Evolutionary conservation across 2,888 invertebrate species (phyloP).

Genomic region (Sesia bembeciformis): DNA sequence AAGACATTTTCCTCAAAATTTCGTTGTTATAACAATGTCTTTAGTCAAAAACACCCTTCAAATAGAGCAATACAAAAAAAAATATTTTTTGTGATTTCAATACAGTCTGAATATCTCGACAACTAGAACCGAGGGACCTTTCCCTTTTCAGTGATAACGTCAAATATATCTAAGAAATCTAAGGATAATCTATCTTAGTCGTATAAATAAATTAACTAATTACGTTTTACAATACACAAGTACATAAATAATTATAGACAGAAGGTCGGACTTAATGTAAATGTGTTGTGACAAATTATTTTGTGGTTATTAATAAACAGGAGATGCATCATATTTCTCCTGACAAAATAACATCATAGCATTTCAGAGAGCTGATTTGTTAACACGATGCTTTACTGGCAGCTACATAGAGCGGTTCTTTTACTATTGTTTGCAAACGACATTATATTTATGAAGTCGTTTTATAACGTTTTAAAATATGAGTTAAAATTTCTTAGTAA

Average conservation of each 20-base stretch:
- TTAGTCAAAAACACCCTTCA: no score
- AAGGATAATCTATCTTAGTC: no score
- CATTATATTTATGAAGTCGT: constrained; percentile 20
- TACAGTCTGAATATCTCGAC: no score
- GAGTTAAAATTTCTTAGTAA: no score
- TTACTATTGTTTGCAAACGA: constrained; percentile 51
- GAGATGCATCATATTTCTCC: neutral
- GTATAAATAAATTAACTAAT: neutral
- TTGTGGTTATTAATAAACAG: neutral
- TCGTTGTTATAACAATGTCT: no score
- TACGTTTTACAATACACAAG: neutral
- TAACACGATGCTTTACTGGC: constrained; percentile 54
- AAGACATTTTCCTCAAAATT: no score
- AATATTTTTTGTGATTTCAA: no score
- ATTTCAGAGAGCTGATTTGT: constrained; percentile 12
- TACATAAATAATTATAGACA: neutral
- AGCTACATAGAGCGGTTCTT: constrained; percentile 17
- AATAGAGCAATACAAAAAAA: no score
- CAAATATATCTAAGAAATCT: no score
- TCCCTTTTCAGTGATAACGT: no score
- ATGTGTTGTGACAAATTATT: neutral
- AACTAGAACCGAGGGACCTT: no score
- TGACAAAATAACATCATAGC: constrained; percentile 1
- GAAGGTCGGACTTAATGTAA: neutral
- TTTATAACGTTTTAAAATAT: no score